Evolutionary conservation across 2,113 vertebrate genomes (phyloP), one percentile per base, ranked within the genome.

Genomic region (Psilopogon haemacephalus): DNA sequence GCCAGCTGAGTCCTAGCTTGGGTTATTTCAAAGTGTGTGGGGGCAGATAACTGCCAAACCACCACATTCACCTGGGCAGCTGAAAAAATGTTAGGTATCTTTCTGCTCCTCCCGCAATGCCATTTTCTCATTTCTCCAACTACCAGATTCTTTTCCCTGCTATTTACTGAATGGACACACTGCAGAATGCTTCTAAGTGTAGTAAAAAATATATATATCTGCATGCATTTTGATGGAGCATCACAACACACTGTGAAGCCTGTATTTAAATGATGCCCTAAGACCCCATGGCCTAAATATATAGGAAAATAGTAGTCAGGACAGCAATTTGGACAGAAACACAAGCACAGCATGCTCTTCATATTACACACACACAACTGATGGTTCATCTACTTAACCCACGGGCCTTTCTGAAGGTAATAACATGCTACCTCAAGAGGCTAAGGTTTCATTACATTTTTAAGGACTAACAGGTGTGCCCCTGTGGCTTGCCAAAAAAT

Each of bases 331-430:
- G 56, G 87, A 84, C 69, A 84, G 89, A 91, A 95, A 90, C 60
- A 89, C 72, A 85, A 88, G 54, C 46, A 55, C 70, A 96, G 90
- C 84, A 59, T 52, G 75, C 63, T 93, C 86, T 82, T 95, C 84
- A 74, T 82, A 85, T 82, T 87, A 77, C 20, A 79, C 40, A 48
- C 74, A 40, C 73, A 6, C 42, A 44, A 44, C 65, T 26, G 65
- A 48, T 50, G 92, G 87, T 91, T 97, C 73, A 93, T 73, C 76
- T 89, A 81, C 89, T 94, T 91, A 94, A 94, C 93, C 88, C 85
- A 65, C 15, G 27, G 87, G 60, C 84, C 78, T 70, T 93, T 90
- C 93, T 56, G 78, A 95, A 95, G 89, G 82, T 72, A 75, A 79
- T 96, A 97, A 90, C 75, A 70, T 1, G 62, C 77, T 91, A 94